phyloP scores from a whole-genome alignment of 2,888 invertebrate species.

The Ennomos fuscantarius region DNA sequence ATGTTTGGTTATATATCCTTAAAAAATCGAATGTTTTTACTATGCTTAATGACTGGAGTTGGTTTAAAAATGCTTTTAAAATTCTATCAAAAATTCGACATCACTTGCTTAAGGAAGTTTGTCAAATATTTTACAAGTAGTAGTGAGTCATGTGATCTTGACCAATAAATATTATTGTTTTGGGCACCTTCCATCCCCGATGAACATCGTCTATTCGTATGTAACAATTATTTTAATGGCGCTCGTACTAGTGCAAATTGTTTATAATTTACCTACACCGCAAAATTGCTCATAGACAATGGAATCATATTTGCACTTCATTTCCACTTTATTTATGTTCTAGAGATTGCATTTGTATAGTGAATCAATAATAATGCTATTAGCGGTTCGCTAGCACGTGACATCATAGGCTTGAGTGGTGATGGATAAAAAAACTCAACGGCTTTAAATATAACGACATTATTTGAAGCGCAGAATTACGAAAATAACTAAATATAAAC shows the following conservation, averaged over 20 bases:
- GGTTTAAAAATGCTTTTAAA: too few relatives aligned
- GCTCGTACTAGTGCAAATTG: slow-evolving; percentile 46
- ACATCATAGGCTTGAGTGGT: too few relatives aligned
- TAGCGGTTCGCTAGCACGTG: too few relatives aligned
- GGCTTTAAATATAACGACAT: not conserved
- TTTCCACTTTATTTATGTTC: slow-evolving; percentile 29
- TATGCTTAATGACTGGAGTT: too few relatives aligned
- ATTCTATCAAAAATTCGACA: not conserved
- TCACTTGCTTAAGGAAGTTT: slow-evolving; percentile 6
- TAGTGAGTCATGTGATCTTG: slow-evolving; percentile 46
- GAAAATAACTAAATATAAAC: too few relatives aligned
- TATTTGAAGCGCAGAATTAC: too few relatives aligned
- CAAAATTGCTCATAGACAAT: not conserved
- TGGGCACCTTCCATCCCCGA: slow-evolving; percentile 65
- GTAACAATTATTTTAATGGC: slow-evolving; percentile 59
- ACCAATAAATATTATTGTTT: slow-evolving; percentile 56
- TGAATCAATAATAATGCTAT: too few relatives aligned
- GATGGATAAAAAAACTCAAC: slow-evolving; percentile 5
- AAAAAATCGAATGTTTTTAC: too few relatives aligned
- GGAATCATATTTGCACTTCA: slow-evolving; percentile 20
- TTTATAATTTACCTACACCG: slow-evolving; percentile 47
- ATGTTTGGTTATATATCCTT: too few relatives aligned
- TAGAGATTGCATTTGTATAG: too few relatives aligned
- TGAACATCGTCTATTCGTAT: slow-evolving; percentile 51
- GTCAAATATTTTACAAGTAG: slow-evolving; percentile 38